Conservation (phyloP, 2,113 vertebrate genomes). For the Tonatia bakeri region DNA sequence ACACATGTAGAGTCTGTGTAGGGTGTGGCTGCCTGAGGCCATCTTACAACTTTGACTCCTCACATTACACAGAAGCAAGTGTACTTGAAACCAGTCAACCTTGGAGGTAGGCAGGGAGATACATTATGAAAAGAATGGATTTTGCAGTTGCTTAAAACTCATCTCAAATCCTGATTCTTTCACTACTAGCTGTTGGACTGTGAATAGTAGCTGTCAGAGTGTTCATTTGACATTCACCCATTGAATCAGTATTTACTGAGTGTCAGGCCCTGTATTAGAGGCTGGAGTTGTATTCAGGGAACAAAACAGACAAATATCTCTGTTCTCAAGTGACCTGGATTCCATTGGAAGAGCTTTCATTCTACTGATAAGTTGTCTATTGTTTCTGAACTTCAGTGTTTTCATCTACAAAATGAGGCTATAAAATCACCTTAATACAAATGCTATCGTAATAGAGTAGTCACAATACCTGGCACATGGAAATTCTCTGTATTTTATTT, state of each 20-base stretch:
- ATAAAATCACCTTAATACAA: not conserved
- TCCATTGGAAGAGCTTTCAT: not conserved
- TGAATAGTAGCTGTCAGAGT: not conserved
- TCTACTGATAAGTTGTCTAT: not conserved
- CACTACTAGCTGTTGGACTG: not conserved
- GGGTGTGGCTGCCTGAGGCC: not conserved
- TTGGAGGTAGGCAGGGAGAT: not conserved
- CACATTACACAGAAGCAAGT: not conserved
- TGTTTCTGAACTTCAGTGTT: not conserved
- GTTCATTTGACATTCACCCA: not conserved
- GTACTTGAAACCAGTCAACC: not conserved
- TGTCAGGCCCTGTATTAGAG: not conserved
- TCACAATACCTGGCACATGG: fast-evolving
- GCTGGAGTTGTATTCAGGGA: not conserved
- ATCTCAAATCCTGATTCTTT: not conserved
- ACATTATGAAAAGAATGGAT: not conserved
- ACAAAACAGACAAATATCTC: not conserved
- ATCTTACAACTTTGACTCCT: not conserved
- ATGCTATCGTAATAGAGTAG: not conserved
- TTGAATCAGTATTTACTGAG: not conserved
- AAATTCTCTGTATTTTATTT: not conserved
- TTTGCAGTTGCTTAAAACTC: not conserved
- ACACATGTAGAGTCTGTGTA: not conserved
- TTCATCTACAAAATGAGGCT: not conserved
- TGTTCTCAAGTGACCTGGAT: not conserved